These are phyloP conservation scores for Teinopalpus imperialis DNA, from an alignment of 2,888 invertebrate genomes.

Conservation along the genomic window DNA sequence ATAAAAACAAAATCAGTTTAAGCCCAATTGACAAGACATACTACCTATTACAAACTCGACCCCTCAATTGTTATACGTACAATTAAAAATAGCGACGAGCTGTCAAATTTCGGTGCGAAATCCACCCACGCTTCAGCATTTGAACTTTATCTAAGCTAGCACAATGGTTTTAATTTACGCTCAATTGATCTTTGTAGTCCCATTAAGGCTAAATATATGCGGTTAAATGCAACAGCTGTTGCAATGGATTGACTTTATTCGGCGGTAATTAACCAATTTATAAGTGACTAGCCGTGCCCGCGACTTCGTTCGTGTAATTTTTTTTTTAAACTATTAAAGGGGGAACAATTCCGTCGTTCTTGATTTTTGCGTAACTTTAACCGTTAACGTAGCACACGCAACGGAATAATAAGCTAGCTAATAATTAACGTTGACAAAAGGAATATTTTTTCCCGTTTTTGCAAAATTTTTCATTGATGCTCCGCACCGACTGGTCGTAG, in stretches of 20 bases:
- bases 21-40: constrained; percentile 74
- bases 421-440: too few relatives aligned
- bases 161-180: constrained; percentile 34
- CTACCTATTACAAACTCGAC: constrained; percentile 54
- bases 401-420: too few relatives aligned
- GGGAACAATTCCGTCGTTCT: too few relatives aligned
- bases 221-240: constrained; percentile 21
- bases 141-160: constrained; percentile 49
- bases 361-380: too few relatives aligned
- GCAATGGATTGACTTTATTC: constrained; percentile 22
- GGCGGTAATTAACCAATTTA: constrained; percentile 1
- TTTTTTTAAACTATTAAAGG: background rate
- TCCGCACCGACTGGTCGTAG: too few relatives aligned
- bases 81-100: constrained; percentile 52
- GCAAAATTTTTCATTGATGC: too few relatives aligned
- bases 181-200: constrained; percentile 22
- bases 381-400: too few relatives aligned
- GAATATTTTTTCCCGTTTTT: too few relatives aligned
- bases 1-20: constrained; percentile 78
- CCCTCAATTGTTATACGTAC: constrained; percentile 37
- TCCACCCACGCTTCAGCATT: constrained; percentile 57
- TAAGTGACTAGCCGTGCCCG: too few relatives aligned
- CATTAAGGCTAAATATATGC: constrained; percentile 16
- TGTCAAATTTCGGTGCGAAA: constrained; percentile 59
- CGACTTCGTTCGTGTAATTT: too few relatives aligned